phyloP scores from a whole-genome alignment of 2,797 vertebrate species.

The Tangara arthus region DNA sequence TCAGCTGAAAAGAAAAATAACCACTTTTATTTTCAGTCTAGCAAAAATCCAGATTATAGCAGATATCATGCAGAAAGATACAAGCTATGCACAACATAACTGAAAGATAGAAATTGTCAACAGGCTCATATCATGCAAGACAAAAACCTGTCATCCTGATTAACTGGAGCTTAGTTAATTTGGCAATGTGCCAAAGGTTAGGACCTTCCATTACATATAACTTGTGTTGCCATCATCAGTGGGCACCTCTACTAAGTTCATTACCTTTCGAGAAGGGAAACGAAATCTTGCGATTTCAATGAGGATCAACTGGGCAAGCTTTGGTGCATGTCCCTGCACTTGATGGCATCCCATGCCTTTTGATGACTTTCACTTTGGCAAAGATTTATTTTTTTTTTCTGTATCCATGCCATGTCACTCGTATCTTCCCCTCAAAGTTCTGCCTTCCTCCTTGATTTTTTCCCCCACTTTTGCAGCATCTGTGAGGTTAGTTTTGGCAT shows the following conservation, averaged over 20 bases:
- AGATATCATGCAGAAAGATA: conserved; percentile 29
- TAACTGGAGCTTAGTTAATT: neutral
- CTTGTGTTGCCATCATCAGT: neutral
- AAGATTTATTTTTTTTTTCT: neutral
- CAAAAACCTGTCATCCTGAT: neutral
- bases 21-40: conserved; percentile 7
- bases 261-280: neutral
- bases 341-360: neutral
- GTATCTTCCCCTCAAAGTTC: neutral
- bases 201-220: neutral
- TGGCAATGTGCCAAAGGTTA: neutral
- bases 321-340: neutral
- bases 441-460: neutral
- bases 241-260: neutral
- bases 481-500: neutral
- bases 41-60: neutral
- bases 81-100: neutral
- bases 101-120: neutral
- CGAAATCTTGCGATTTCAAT: neutral
- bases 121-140: neutral
- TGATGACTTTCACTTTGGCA: neutral
- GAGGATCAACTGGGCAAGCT: neutral
- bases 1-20: conserved; percentile 1
- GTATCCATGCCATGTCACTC: neutral
- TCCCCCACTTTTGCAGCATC: neutral